Base-by-base conservation (phyloP, 53 echinoderm and acorn worm genomes). In the Patiria pectinifera region DNA sequence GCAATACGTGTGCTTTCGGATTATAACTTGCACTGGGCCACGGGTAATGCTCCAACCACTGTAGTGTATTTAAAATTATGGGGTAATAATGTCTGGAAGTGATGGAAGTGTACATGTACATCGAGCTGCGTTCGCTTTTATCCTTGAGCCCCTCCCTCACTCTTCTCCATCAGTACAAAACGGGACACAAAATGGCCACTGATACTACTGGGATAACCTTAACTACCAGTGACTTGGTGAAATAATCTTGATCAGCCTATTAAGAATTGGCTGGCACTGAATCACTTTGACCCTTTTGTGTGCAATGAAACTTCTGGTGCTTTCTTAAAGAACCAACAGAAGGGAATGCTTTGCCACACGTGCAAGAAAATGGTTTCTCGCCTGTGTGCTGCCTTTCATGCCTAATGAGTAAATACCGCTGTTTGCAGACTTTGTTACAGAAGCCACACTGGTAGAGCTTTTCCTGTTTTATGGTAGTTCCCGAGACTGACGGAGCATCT, bases 341-440 rank as follows among this genome's bases (percentile, higher is more conserved):
- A 14, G 13, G 14, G 19, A 78, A 78, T 15, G 46, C 45, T 18
- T 47, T 45, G 12, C 79, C 79, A 45, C 79, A 78, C 0, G 6
- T 13, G 46, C 79, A 78, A 44, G 46, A 16, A 46, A 47, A 78
- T 44, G 79, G 79, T 44, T 15, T 78, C 79, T 78, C 79, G 45
- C 79, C 47, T 3, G 79, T 78, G 79, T 78, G 79, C 12, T 44
- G 44, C 47, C 47, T 78, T 45, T 78, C 79, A 47, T 78, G 79
- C 46, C 7, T 11, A 24, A 18, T 74, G 24, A 74, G 4, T 3
- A 3, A 4, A 10, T 16, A 3, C 74, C 3, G 23, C 3, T n/a
- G 74, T n/a, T 3, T n/a, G 24, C 74, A 3, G 10, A 21, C 19
- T 21, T 74, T 74, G 22, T 24, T n/a, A n/a, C 74, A 74, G 74